Evolutionary conservation across 2,113 vertebrate species (phyloP), one percentile per base, ranked within the genome.

Genomic region (Pseudorectes ferrugineus): DNA sequence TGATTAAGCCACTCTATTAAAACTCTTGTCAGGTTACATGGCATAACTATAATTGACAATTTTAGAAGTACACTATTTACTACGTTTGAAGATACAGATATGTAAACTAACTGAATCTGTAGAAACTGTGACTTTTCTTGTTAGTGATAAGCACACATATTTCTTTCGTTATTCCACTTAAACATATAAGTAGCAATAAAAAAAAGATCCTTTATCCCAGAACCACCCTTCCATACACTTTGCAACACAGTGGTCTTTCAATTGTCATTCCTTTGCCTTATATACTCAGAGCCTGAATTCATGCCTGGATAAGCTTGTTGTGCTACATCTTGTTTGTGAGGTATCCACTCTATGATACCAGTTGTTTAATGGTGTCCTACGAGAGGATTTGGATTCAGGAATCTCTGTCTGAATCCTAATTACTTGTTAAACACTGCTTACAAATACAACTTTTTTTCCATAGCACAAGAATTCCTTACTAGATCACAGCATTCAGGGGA

Each of bases 131-230:
- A 20, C 40, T 82, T 81, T 88, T 72, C 7, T 43, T 85, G 29
- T 58, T 66, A 67, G 10, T 55, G 6, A 13, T 49, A 88, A n/a
- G 24, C 0, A 0, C 14, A 48, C 7, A 31, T 7, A 23, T 22
- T 36, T 68, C 4, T 46, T 92, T 84, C 23, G 54, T 78, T 58
- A 66, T 20, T 14, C 45, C 38, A 40, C 33, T 54, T 54, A 58
- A 51, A 81, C 22, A 29, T 18, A 5, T 61, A 24, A 54, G 6
- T 10, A 70, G 12, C 28, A 62, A 24, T n/a, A 33, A 55, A 84
- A 71, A 24, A 3, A n/a, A 65, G 26, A 58, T 62, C 16, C 28
- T 51, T 75, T 94, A 55, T 65, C 26, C 18, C 26, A 66, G 29
- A 18, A 52, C 21, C 14, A 55, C 15, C 12, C 13, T 76, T 84